These are phyloP conservation scores for Notarius quadriscutis DNA, from an alignment of 2,113 vertebrate genomes.

Conservation along the genomic window DNA sequence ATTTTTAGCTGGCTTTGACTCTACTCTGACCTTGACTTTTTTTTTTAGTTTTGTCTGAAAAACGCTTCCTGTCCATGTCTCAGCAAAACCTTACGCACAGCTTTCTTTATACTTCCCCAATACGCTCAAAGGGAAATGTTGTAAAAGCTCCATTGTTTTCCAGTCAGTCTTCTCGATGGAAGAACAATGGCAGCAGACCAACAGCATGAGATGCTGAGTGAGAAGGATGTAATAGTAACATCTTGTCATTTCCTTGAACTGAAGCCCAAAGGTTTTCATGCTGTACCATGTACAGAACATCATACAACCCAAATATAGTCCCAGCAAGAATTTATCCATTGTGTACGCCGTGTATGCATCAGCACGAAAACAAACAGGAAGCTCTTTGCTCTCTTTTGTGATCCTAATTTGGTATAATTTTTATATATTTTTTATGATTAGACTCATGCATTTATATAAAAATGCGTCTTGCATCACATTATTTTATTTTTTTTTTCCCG, in stretches of 20 bases:
- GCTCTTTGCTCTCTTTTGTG: neutral
- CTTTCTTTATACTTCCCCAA: neutral
- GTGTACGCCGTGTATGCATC: neutral
- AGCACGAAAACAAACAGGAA: neutral
- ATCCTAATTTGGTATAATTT: neutral
- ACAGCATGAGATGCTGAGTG: neutral
- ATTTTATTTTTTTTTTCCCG: too few relatives aligned
- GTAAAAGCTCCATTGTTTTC: neutral
- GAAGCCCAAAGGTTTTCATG: neutral
- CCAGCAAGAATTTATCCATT: neutral
- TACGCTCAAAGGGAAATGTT: neutral
- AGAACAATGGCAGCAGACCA: neutral
- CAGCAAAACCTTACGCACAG: neutral
- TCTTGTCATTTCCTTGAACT: neutral
- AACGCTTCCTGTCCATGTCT: neutral
- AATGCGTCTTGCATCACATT: neutral
- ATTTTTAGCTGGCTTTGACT: neutral
- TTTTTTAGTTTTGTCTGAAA: neutral
- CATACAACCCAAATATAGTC: neutral
- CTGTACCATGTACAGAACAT: neutral
- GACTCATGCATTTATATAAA: neutral
- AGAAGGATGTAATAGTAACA: neutral
- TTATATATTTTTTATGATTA: too few relatives aligned
- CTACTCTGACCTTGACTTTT: neutral
- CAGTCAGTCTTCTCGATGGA: neutral